Base-by-base conservation (phyloP, 1,140 invertebrate species). In the Drosophila pseudoananassae region DNA sequence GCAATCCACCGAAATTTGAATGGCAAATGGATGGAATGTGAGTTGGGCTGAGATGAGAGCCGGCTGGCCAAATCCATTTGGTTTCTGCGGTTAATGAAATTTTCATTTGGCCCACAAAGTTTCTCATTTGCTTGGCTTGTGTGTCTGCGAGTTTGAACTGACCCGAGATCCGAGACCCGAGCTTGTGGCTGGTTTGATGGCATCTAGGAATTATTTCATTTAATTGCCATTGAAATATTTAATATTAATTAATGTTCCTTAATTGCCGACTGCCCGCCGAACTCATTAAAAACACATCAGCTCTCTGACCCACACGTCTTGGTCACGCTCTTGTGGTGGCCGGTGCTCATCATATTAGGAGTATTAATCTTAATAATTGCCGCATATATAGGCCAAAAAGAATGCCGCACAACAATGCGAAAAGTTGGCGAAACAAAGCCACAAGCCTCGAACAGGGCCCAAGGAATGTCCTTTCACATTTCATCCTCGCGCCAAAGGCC, bases 241-340 rank as follows among this genome's bases (percentile, higher is more conserved):
- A 88, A 89, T 83, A 88, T 88, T 88, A 88, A 88, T 88, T 88
- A 87, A 88, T 88, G 83, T 66, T 47, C 78, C 75, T 88, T 87
- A 87, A 87, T 87, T 83, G 82, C 82, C 20, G 43, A 43, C 17
- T 40, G 38, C 33, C 29, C 49, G 59, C 64, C 38, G 43, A 87
- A 81, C 82, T 88, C 83, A 88, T 88, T 88, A 88, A 88, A 88
- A 88, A 79, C 78, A 78, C 83, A 88, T 88, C 83, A 88, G 71
- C 36, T 51, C 49, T 27, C 36, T 8, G 12, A 52, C 27, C 29
- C 55, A 56, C 38, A 58, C 71, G 36, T 51, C 71, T 53, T 31
- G 49, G 60, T 59, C 71, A 69, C 51, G 65, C 52, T 43, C 53
- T 59, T 45, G 45, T 25, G 55, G 43, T 43, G 55, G 43, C 43